Conservation (phyloP, 2,888 invertebrate genomes). For the Cephus runcator region DNA sequence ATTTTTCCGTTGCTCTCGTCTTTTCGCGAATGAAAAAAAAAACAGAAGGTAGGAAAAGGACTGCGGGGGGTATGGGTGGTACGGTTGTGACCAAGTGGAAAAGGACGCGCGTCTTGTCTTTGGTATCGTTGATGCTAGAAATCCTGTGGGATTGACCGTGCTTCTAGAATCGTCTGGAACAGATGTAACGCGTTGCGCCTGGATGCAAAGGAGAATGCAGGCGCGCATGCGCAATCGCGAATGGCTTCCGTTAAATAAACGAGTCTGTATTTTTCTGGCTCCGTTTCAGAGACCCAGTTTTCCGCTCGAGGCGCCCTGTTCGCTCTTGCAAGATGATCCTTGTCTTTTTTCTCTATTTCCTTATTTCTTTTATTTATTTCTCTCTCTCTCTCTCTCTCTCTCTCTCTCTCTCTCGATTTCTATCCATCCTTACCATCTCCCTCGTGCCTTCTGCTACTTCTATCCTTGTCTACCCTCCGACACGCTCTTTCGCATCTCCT, state of each 20-base stretch:
- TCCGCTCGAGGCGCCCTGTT: slow-evolving; percentile 32
- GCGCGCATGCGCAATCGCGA: background rate
- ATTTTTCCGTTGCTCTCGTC: too few species aligned
- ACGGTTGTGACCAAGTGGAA: too few species aligned
- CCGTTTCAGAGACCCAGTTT: slow-evolving; percentile 32
- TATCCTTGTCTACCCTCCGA: slow-evolving; percentile 15
- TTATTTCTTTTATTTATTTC: slow-evolving; percentile 8
- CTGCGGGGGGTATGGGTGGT: too few species aligned
- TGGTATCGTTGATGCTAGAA: too few species aligned
- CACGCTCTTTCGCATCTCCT: too few species aligned
- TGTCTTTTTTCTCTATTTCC: slow-evolving; percentile 19
- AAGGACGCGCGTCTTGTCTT: too few species aligned
- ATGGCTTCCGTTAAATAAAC: background rate
- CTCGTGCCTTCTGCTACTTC: slow-evolving; percentile 12
- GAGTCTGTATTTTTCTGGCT: slow-evolving; percentile 20
- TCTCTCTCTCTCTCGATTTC: slow-evolving; percentile 11
- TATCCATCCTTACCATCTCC: slow-evolving; percentile 9
- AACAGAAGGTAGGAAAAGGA: too few species aligned
- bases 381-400: slow-evolving; percentile 15
- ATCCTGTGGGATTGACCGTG: too few species aligned
- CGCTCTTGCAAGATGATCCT: slow-evolving; percentile 52
- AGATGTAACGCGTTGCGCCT: too few species aligned
- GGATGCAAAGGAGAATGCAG: too few species aligned
- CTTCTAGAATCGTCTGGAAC: too few species aligned
- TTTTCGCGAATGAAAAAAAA: too few species aligned